Percentiles rank a stretch among this genome's conserved stretches.
Conservation (phyloP, 2,113 vertebrate species). For the Strix uralensis region DNA sequence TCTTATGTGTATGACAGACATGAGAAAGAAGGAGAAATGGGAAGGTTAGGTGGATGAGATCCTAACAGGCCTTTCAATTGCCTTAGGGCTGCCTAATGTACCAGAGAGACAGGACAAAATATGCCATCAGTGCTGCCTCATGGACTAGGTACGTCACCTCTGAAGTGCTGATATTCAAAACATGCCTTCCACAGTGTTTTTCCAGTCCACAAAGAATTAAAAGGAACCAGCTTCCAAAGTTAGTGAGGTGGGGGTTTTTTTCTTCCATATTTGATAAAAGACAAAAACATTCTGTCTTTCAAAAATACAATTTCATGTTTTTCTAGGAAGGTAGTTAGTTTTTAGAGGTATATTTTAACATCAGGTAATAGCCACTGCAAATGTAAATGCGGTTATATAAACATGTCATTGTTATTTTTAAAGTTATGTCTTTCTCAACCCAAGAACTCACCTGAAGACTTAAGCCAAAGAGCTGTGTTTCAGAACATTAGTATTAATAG, state of each 20-base stretch:
- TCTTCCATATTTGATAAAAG: background rate
- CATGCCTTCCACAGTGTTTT: background rate
- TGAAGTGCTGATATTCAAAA: background rate
- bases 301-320: background rate
- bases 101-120: background rate
- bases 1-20: background rate
- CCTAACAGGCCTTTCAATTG: background rate
- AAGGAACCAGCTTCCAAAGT: background rate
- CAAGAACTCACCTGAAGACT: background rate
- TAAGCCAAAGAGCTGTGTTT: background rate
- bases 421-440: background rate
- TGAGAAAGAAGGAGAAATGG: background rate
- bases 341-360: background rate
- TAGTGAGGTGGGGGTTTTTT: background rate
- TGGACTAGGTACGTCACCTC: background rate
- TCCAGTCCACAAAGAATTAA: background rate
- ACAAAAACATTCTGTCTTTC: background rate
- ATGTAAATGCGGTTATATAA: background rate
- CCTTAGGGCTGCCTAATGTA: conserved; percentile 45
- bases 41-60: background rate
- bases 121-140: conserved; percentile 47
- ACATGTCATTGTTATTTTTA: background rate
- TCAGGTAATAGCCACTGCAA: background rate
- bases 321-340: background rate
- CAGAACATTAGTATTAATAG: background rate